Evolutionary conservation across 1,140 invertebrate species (phyloP).

Genomic region (Diabrotica virgifera): DNA sequence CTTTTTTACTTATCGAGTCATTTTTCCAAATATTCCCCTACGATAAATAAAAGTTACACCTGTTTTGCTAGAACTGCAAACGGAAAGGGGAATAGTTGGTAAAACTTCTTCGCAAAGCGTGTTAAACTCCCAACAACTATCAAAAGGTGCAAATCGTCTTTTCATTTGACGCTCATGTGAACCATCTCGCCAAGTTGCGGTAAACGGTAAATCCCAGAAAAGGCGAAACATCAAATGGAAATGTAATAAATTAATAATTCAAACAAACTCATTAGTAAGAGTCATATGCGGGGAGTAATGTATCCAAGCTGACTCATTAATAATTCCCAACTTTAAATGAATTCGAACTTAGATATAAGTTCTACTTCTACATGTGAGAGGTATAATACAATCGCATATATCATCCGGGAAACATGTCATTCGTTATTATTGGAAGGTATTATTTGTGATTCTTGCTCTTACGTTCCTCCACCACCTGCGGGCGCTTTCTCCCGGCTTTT

Average conservation of each 20-base stretch:
- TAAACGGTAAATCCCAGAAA: conserved; percentile 5
- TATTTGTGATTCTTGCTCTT: not conserved
- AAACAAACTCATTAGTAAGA: conserved; percentile 44
- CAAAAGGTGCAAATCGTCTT: not conserved
- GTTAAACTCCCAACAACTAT: too few species aligned
- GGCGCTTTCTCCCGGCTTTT: not conserved
- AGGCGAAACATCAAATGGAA: conserved; percentile 16
- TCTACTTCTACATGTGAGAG: conserved; percentile 44
- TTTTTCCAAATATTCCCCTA: too few species aligned
- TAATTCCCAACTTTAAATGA: conserved; percentile 47
- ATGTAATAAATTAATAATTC: conserved; percentile 45
- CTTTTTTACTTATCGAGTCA: too few species aligned
- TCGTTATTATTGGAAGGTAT: conserved; percentile 13
- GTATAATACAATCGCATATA: conserved; percentile 45
- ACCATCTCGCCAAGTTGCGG: not conserved
- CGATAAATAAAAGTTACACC: too few species aligned
- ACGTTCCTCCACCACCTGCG: not conserved
- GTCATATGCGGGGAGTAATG: conserved; percentile 40
- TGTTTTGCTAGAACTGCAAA: too few species aligned
- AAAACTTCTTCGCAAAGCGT: too few species aligned
- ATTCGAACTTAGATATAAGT: conserved; percentile 44
- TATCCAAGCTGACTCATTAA: conserved; percentile 46
- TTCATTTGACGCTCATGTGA: not conserved
- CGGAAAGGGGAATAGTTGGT: too few species aligned
- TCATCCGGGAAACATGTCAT: conserved; percentile 40